Evolutionary conservation across 2,888 invertebrate genomes (phyloP).

Genomic region (Heteromurus nitidus): DNA sequence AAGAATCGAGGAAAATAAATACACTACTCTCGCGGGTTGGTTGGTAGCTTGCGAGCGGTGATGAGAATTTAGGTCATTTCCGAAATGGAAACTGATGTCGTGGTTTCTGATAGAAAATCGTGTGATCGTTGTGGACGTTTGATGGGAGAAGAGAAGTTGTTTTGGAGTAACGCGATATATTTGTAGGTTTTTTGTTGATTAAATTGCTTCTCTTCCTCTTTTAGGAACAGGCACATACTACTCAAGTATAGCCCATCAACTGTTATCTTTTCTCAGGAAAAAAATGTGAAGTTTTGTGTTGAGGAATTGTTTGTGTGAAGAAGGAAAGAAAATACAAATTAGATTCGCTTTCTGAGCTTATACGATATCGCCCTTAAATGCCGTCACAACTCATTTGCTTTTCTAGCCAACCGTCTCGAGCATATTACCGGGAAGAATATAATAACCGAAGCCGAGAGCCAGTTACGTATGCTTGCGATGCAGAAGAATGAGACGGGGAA

Average conservation of each 20-base stretch:
- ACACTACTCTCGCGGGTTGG: constrained; percentile 3
- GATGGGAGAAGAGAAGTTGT: too few species aligned
- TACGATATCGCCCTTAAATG: constrained; percentile 37
- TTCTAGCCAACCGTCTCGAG: constrained; percentile 47
- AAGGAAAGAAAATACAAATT: constrained; percentile 55
- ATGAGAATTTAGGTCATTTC: constrained; percentile 56
- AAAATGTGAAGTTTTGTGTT: not conserved
- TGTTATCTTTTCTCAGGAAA: not conserved
- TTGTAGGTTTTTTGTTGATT: constrained; percentile 44
- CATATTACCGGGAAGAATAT: constrained; percentile 38
- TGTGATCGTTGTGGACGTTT: constrained; percentile 25
- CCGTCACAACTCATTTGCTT: constrained; percentile 64
- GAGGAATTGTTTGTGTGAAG: not conserved
- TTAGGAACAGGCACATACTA: too few species aligned
- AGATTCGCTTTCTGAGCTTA: constrained; percentile 42
- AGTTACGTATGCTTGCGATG: too few species aligned
- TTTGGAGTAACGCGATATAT: too few species aligned
- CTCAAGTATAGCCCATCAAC: too few species aligned
- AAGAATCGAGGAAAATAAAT: constrained; percentile 38
- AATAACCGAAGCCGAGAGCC: not conserved
- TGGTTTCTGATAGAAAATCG: not conserved
- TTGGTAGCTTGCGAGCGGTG: constrained; percentile 14
- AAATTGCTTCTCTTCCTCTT: constrained; percentile 49
- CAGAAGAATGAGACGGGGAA: too few species aligned
- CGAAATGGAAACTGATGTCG: constrained; percentile 13